These are phyloP conservation scores for Sparus aurata DNA, from an alignment of 2,797 vertebrate genomes.

Conservation along the genomic window DNA sequence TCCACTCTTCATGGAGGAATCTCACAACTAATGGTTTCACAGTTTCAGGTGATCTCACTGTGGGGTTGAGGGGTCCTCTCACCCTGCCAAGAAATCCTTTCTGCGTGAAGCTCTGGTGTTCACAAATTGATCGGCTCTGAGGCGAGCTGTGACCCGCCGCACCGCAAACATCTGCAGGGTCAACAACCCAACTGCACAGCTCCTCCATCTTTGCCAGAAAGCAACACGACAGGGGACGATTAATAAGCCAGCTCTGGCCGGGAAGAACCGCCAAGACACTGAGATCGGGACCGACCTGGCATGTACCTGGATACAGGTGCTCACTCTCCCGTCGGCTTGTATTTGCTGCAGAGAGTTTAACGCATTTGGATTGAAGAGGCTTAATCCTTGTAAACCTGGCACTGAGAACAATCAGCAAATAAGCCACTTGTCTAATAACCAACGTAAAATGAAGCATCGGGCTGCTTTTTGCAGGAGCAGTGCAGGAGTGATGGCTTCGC, in stretches of 20 bases:
- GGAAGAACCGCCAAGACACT: not conserved
- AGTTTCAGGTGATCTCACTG: constrained; percentile 13
- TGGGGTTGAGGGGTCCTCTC: constrained; percentile 16
- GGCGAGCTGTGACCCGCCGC: constrained; percentile 26
- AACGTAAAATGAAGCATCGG: constrained; percentile 2
- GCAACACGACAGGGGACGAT: constrained; percentile 16
- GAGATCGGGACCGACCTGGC: constrained; percentile 17
- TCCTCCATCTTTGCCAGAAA: constrained; percentile 55
- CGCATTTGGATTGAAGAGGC: not conserved
- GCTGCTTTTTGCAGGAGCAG: constrained; percentile 1
- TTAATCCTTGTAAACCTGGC: constrained; percentile 32
- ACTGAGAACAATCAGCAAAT: constrained; percentile 3
- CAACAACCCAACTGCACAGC: constrained; percentile 27
- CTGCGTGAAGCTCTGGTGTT: constrained; percentile 21
- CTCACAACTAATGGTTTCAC: constrained; percentile 8
- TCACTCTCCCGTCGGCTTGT: not conserved
- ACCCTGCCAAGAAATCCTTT: constrained; percentile 43
- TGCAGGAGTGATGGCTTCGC: not conserved
- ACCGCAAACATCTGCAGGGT: constrained; percentile 56
- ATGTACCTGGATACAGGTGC: constrained; percentile 11
- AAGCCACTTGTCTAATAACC: not conserved
- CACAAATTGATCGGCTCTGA: constrained; percentile 48
- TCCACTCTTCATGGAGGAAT: not conserved
- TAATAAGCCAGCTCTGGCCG: constrained; percentile 46
- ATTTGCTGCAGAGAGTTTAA: not conserved